phyloP scores from a whole-genome alignment of 2,797 vertebrate species.

The Muraenolepis orangiensis region DNA sequence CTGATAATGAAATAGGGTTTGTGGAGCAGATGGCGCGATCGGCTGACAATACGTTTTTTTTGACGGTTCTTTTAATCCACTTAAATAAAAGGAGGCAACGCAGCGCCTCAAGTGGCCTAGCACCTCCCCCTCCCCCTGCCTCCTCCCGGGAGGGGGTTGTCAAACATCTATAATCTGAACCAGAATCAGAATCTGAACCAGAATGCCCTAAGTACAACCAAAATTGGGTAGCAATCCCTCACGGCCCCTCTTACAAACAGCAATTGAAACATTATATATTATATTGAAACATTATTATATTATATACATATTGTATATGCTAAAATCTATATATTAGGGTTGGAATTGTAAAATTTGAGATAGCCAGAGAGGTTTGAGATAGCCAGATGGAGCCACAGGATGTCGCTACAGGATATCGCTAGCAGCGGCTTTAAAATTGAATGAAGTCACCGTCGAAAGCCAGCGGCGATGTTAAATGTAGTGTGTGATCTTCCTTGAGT shows the following conservation, averaged over 20 bases:
- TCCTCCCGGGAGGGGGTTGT: neutral
- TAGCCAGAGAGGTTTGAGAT: neutral
- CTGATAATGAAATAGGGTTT: neutral
- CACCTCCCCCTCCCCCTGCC: constrained; percentile 20
- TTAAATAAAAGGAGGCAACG: constrained; percentile 50
- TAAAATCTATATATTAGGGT: too few species aligned
- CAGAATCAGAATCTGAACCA: too few species aligned
- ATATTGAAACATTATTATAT: too few species aligned
- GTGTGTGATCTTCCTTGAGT: constrained; percentile 29
- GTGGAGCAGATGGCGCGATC: constrained; percentile 66
- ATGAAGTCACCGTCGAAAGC: constrained; percentile 34
- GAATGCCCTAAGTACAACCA: too few species aligned
- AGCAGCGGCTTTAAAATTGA: constrained; percentile 41
- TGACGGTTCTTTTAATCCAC: constrained; percentile 54
- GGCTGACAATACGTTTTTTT: constrained; percentile 47
- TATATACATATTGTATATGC: too few species aligned
- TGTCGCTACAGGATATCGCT: constrained; percentile 36
- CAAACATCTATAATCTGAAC: neutral
- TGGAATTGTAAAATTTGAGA: too few species aligned
- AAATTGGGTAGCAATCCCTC: too few species aligned
- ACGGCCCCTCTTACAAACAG: too few species aligned
- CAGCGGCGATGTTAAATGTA: constrained; percentile 45
- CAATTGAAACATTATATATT: too few species aligned
- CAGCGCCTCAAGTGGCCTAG: constrained; percentile 27
- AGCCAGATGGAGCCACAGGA: constrained; percentile 8